Evolutionary conservation across 35 echinoderm and acorn worm genomes (phyloP), one percentile per base, ranked within the genome.

Genomic region (Ophioderma brevispina): DNA sequence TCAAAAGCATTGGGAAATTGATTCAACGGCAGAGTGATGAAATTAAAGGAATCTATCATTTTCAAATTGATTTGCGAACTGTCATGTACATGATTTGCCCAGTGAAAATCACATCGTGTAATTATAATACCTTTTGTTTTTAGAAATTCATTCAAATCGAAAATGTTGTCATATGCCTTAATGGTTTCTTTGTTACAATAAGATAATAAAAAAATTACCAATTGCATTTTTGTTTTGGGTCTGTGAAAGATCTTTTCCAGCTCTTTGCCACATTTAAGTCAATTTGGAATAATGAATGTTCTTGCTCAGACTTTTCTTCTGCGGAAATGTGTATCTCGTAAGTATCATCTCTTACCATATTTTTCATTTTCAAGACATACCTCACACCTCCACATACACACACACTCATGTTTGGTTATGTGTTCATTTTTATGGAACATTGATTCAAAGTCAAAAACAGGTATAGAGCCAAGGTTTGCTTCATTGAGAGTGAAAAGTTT

Each of bases 371-470:
- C 28, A 14, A 36, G 31, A 38, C 87, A 94, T 0, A 82, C 36
- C 17, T 37, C 55, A 84, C 95, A 97, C 3, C 85, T 84, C 31
- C 75, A 55, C 13, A 87, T 75, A n/a, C 82, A 80, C 0, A 96
- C 78, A 50, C 94, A 93, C 8, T 79, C n/a, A n/a, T n/a, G n/a
- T n/a, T n/a, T n/a, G n/a, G n/a, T n/a, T n/a, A 86, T 34, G 75
- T 97, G 92, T 31, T 81, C 75, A 1, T 84, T 31, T 23, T 35
- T 52, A 33, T 94, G 91, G 40, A 89, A 89, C 17, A 77, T 77
- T 78, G 81, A 82, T 59, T 96, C 83, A 75, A 96, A 90, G 38
- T 96, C 49, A 96, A 96, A 31, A 96, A 93, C 13, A 96, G 37
- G 56, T 82, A 96, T 32, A 85, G 85, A 11, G 21, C 37, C 23